phyloP scores from a whole-genome alignment of 1,140 invertebrate species.

The Drosophila bipectinata region DNA sequence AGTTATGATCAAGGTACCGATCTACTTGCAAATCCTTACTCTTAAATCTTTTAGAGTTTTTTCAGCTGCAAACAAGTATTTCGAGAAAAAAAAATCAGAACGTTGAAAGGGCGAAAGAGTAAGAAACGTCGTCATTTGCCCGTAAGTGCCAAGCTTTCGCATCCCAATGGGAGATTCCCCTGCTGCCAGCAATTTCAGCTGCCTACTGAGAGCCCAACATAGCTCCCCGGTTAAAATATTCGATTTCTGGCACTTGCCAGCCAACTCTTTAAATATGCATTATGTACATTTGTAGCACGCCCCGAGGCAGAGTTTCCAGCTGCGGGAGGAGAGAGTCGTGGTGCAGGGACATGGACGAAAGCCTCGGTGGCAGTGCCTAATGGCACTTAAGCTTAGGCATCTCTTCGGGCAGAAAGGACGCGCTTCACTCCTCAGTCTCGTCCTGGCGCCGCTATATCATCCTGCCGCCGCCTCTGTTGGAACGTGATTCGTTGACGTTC shows the following conservation, averaged over 20 bases:
- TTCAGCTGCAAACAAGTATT: not conserved
- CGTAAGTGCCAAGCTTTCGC: constrained; percentile 36
- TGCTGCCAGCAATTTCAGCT: constrained; percentile 40
- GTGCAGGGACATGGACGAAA: constrained; percentile 8
- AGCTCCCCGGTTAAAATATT: constrained; percentile 70
- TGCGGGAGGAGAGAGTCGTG: not conserved
- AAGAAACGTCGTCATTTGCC: constrained; percentile 30
- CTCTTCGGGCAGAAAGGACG: constrained; percentile 26
- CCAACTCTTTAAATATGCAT: constrained; percentile 79
- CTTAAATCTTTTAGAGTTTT: constrained; percentile 11
- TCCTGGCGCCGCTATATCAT: constrained; percentile 39
- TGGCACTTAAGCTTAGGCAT: constrained; percentile 80
- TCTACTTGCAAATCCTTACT: not conserved
- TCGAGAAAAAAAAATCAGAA: constrained; percentile 16
- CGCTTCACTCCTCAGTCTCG: not conserved
- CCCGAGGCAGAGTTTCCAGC: constrained; percentile 12
- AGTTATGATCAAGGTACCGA: not conserved
- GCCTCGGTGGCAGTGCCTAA: constrained; percentile 67
- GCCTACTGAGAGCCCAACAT: constrained; percentile 38
- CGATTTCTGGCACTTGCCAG: constrained; percentile 79
- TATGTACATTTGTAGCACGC: constrained; percentile 71
- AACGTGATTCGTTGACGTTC: constrained; percentile 70
- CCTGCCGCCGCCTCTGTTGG: constrained; percentile 6
- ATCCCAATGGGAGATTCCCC: constrained; percentile 27
- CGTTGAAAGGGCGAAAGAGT: constrained; percentile 6